Base-by-base conservation (phyloP, 2,113 vertebrate genomes). In the Polyodon spathula region DNA sequence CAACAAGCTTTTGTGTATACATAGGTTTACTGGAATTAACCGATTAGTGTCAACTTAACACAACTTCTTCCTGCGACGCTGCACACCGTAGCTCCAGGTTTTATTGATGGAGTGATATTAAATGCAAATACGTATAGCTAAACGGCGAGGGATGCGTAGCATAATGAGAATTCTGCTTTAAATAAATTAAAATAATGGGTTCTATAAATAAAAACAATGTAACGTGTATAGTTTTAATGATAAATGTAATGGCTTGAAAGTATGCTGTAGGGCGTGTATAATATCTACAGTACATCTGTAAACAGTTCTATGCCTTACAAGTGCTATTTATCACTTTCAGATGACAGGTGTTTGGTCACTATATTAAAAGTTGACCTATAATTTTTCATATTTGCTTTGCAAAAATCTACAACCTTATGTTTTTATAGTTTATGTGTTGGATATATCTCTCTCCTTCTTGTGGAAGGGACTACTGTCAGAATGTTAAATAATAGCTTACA, bases 11-110 rank as follows among this genome's bases (percentile, higher is more conserved):
- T 97, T 97, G 93, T 96, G 91, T 80, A 82, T 88, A 78, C 84
- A 83, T 80, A 89, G 92, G 84, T 94, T 94, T 92, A 88, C 92
- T 93, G 92, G 92, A 96, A 95, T 95, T 92, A 96, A 89, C 92
- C 86, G 90, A 94, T 97, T 94, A 95, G 90, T 90, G 93, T 89
- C 90, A 89, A 86, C 82, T 84, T 89, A 86, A 89, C 88, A 90
- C 90, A 84, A 90, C 85, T 88, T 88, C 86, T 86, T 82, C 88
- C 88, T 88, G 81, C 84, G 80, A 85, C 74, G 86, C 81, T 81
- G 83, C 89, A 84, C 84, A 90, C 87, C 85, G 86, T 84, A 79
- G 74, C 82, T 86, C 86, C 86, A 80, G 78, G 74, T 84, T 84
- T 91, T 71, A 86, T 93, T 94, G 92, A 96, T 88, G 84, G 88